Conservation (phyloP, 2,888 invertebrate species). For the Silvanus unidentatus region DNA sequence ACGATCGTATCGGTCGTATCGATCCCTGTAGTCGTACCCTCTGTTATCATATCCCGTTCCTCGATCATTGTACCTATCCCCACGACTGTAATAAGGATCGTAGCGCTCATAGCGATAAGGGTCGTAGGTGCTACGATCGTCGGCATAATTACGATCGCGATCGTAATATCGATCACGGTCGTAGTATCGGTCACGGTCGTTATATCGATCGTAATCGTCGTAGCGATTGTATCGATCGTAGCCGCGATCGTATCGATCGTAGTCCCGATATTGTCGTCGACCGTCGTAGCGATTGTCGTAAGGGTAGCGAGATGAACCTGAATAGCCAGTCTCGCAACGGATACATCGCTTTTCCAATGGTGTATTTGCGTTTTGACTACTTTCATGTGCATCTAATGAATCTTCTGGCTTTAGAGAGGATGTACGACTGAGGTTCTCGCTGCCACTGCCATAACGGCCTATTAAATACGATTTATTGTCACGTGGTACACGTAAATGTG, state of each 20-base stretch:
- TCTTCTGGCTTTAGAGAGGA: conserved; percentile 19
- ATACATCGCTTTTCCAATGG: conserved; percentile 18
- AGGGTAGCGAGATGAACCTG: conserved; percentile 8
- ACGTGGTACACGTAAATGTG: conserved; percentile 12
- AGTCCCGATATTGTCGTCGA: conserved; percentile 5
- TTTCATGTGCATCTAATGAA: conserved; percentile 16
- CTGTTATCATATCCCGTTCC: conserved; percentile 35
- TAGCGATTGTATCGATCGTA: conserved; percentile 26
- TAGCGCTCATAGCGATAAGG: conserved; percentile 27
- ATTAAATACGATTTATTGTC: conserved; percentile 18
- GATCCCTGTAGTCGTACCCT: conserved; percentile 49
- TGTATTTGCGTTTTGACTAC: conserved; percentile 3
- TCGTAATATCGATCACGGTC: conserved; percentile 14
- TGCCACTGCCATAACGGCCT: conserved; percentile 13
- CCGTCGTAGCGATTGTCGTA: conserved; percentile 11
- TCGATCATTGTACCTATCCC: conserved; percentile 24
- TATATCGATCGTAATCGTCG: conserved; percentile 16
- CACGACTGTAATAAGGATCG: conserved; percentile 16
- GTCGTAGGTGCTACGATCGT: conserved; percentile 35
- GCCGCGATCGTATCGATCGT: conserved; percentile 15
- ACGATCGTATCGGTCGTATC: conserved; percentile 13
- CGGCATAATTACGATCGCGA: conserved; percentile 27
- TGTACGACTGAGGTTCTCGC: neutral
- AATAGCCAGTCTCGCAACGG: conserved; percentile 13
- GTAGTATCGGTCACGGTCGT: conserved; percentile 12